Conservation (phyloP, 2,888 invertebrate species). For the Gymnocheta viridis region DNA sequence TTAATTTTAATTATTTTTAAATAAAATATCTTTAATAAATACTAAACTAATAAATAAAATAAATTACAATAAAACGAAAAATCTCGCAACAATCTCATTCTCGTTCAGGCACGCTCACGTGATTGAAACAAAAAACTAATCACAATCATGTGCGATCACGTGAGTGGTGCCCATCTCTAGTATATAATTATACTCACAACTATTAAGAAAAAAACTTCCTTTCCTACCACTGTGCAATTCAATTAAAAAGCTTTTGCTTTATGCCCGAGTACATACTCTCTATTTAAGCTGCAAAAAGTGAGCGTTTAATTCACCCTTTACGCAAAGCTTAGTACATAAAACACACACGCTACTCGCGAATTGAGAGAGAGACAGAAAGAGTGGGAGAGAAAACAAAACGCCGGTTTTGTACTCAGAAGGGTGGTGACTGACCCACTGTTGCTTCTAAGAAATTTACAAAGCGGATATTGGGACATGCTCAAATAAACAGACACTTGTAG, state of each 20-base stretch:
- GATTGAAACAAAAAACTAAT: no score
- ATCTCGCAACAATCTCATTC: no score
- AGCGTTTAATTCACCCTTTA: constrained; percentile 14
- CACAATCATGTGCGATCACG: no score
- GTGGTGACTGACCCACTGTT: constrained; percentile 64
- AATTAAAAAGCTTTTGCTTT: constrained; percentile 44
- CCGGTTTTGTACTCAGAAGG: constrained; percentile 30
- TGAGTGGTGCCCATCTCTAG: no score
- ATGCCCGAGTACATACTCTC: not conserved
- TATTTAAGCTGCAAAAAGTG: not conserved
- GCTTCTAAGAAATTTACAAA: constrained; percentile 60
- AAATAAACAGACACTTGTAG: constrained; percentile 44
- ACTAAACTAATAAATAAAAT: no score
- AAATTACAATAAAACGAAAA: no score
- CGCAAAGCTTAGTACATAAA: not conserved
- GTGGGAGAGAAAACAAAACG: constrained; percentile 14
- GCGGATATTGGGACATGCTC: constrained; percentile 65
- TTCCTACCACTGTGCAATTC: constrained; percentile 15
- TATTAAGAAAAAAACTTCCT: not conserved
- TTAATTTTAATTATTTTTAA: no score
- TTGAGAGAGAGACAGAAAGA: not conserved
- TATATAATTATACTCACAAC: no score
- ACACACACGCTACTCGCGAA: constrained; percentile 12
- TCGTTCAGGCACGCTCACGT: no score
- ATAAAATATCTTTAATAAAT: no score